Evolutionary conservation across 2,888 invertebrate species (phyloP).

Genomic region (Sabatieria punctata): DNA sequence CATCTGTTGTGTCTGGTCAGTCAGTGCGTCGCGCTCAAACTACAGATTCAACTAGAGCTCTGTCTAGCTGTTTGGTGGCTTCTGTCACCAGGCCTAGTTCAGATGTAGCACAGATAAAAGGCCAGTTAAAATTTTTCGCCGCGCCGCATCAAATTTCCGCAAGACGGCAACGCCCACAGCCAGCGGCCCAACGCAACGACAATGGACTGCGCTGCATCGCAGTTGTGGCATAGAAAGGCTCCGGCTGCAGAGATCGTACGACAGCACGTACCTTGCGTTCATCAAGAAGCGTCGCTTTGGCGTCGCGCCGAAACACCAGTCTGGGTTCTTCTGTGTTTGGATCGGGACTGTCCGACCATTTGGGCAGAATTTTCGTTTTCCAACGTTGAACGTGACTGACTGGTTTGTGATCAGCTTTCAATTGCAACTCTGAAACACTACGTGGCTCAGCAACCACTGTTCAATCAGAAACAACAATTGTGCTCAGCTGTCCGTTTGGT

Average conservation of each 20-base stretch:
- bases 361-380: conserved; percentile 18
- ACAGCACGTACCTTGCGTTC: conserved; percentile 24
- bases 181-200: too few relatives aligned
- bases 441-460: neutral
- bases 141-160: too few relatives aligned
- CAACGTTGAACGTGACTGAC: conserved; percentile 33
- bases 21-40: too few relatives aligned
- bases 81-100: too few relatives aligned
- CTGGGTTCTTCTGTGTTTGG: conserved; percentile 29
- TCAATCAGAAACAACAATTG: conserved; percentile 3
- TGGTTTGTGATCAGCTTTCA: conserved; percentile 35
- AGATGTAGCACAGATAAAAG: too few relatives aligned
- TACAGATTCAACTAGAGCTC: too few relatives aligned
- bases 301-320: conserved; percentile 34
- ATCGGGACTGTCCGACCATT: conserved; percentile 12
- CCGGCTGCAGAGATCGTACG: conserved; percentile 1
- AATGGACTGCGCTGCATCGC: too few relatives aligned
- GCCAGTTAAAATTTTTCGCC: too few relatives aligned
- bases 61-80: too few relatives aligned
- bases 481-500: too few relatives aligned
- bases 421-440: conserved; percentile 31
- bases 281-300: conserved; percentile 28
- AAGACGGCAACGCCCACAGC: too few relatives aligned
- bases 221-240: neutral
- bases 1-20: too few relatives aligned